Evolutionary conservation across 2,113 vertebrate species (phyloP).

Genomic region (Fulica atra): DNA sequence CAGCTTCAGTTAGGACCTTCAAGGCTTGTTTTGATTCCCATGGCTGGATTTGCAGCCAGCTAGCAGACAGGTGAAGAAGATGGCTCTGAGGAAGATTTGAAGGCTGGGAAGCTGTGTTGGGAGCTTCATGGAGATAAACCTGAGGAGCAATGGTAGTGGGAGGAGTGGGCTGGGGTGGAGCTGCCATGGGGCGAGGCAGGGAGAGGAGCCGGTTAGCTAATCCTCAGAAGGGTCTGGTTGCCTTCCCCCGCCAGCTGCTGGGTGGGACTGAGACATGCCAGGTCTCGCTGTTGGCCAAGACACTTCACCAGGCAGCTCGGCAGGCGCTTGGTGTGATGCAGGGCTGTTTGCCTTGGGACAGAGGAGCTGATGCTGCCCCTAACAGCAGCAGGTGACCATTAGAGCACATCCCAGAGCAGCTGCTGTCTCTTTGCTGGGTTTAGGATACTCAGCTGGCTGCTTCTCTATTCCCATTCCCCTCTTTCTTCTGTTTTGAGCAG

Average conservation of each 20-base stretch:
- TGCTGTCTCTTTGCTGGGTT: neutral
- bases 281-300: neutral
- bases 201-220: slow-evolving; percentile 24
- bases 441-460: neutral
- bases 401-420: neutral
- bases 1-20: neutral
- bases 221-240: slow-evolving; percentile 25
- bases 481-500: slow-evolving; percentile 57
- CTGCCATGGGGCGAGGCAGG: neutral
- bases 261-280: neutral
- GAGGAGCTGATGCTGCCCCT: neutral
- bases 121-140: neutral
- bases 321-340: neutral
- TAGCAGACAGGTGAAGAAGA: neutral
- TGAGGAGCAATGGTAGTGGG: neutral
- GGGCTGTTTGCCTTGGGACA: neutral
- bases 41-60: neutral
- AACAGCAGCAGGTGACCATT: neutral
- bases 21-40: neutral
- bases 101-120: neutral
- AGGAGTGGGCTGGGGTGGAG: slow-evolving; percentile 10
- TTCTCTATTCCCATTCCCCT: neutral
- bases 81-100: neutral
- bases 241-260: neutral
- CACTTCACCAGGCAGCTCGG: neutral